A percentile compares a stretch with the other conserved stretches of the same genome.
phyloP scores from a whole-genome alignment of 2,113 vertebrate genomes.

The Elaphurus davidianus region DNA sequence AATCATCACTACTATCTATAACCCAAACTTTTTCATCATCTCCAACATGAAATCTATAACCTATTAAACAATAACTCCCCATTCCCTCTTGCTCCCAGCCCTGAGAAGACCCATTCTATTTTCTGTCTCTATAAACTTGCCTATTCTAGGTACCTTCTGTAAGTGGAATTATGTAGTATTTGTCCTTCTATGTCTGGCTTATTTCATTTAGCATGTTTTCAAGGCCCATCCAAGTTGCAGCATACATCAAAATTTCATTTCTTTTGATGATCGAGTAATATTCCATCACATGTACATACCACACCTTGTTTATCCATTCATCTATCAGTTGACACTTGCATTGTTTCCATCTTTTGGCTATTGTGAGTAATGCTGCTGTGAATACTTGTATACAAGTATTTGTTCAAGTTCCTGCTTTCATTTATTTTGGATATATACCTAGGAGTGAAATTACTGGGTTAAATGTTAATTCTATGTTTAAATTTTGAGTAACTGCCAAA shows the following conservation, averaged over 20 bases:
- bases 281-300: not conserved
- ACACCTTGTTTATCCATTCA: not conserved
- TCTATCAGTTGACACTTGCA: not conserved
- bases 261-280: not conserved
- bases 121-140: not conserved
- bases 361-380: not conserved
- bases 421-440: not conserved
- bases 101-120: not conserved
- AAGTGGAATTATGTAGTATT: not conserved
- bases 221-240: not conserved
- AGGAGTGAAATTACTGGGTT: not conserved
- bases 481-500: not conserved
- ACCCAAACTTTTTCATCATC: not conserved
- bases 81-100: not conserved
- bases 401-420: not conserved
- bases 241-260: not conserved
- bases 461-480: not conserved
- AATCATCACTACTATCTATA: not conserved
- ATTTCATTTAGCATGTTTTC: not conserved
- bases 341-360: not conserved
- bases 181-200: not conserved
- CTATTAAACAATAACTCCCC: not conserved
- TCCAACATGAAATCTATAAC: not conserved
- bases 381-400: not conserved
- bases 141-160: not conserved